Base-by-base conservation (phyloP, 1,140 invertebrate species). In the Diachasmimorpha longicaudata region DNA sequence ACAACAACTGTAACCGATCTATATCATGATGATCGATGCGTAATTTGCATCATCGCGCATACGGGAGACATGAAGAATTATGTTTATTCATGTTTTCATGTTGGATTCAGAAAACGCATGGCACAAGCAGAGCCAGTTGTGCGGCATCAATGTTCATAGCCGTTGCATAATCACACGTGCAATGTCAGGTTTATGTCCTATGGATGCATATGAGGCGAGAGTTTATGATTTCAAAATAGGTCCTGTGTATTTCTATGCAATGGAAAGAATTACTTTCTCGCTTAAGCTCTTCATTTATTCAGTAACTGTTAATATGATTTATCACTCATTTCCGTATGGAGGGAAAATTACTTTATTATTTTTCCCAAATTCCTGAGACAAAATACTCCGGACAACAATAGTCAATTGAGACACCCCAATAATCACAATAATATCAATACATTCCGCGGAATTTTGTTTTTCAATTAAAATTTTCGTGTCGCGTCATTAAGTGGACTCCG, bases 121-220 rank as follows among this genome's bases (percentile, higher is more conserved):
- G 6, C 31, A 31, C 31, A 31, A 66, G 25, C 23, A 10, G 66
- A 25, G 23, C 19, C 66, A 68, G 3, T n/a, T 39, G 14, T 68
- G 6, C n/a, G 39, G 66, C 66, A n/a, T 4, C 25, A 36, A n/a
- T 14, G 66, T 68, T 68, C 39, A 68, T 39, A 25, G 16, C 66
- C 39, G 25, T 68, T 68, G 66, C 66, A 68, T 68, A 68, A 68
- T 68, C 66, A 36, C 9, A 68, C 21, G 23, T 39, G 66, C 16
- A 68, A 68, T 68, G 66, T 68, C 66, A 68, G 66, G 66, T 68
- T 68, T 68, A 39, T 68, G n/a, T n/a, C 58, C 31, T 31, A 14
- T 68, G 66, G 8, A 36, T 16, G 58, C 1, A 31, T 63, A 25
- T 16, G 16, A 68, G 13, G 66, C 13, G 36, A 68, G 66, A 68